Base-by-base conservation (phyloP, 2,797 vertebrate species). In the Gambelia wislizenii region DNA sequence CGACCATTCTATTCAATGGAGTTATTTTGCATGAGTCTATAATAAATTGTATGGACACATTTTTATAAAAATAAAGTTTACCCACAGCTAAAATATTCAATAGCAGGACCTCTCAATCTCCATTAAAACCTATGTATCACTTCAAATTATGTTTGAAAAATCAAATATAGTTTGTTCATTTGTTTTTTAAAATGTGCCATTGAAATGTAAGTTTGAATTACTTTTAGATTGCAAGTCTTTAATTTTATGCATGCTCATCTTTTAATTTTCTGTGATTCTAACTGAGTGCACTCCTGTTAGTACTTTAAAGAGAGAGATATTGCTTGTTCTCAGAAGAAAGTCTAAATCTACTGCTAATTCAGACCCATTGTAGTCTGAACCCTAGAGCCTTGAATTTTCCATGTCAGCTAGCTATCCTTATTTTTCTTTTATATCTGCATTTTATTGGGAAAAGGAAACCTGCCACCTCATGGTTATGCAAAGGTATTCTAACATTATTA, bases 261-360 rank as follows among this genome's bases (percentile, higher is more conserved):
- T 96, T 95, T 94, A 91, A 93, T 95, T 88, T 94, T 91, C 52
- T 88, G 30, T 90, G 64, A 0, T n/a, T 95, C 64, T 92, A 91
- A 93, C 86, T 92, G 83, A 72, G 27, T 93, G 93, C 95, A 95
- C 89, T 89, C 61, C 72, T 90, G 49, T 92, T 94, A 92, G 94
- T 95, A 95, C 95, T 95, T 94, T 96, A 96, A 82, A 94, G 90
- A 95, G 91, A 84, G 75, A 95, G 85, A 94, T 95, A 93, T 93
- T 94, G 89, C 49, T 54, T 90, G 6, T 84, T 92, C 69, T 90
- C 76, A 92, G 36, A 18, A 93, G 91, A 95, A 94, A 92, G 64
- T 93, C 64, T 94, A 95, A 96, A 93, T 93, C 42, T 44, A 83
- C 86, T 86, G 91, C 49, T 74, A 89, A 90, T 93, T 95, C 64